Percentiles rank a stretch among this genome's conserved stretches.
Evolutionary conservation across 2,888 invertebrate genomes (phyloP).

Genomic region (Acrobasis consociella): DNA sequence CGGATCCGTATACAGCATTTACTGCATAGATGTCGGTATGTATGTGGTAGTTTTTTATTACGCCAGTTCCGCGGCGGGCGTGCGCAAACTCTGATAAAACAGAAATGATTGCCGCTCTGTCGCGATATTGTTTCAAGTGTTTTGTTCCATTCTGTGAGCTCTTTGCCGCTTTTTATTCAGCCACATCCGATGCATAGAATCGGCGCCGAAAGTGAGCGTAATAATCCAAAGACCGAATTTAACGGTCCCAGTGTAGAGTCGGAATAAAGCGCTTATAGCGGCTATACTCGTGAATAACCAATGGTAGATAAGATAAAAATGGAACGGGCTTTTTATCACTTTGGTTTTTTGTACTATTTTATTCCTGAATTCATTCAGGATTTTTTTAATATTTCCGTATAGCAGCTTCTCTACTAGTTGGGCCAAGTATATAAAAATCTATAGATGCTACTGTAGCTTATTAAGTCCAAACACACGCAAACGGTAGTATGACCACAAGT

Average conservation of each 20-base stretch:
- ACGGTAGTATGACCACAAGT: no score
- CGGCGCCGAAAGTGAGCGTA: background rate
- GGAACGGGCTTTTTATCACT: no score
- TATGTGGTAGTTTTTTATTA: conserved; percentile 76
- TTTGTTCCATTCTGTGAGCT: conserved; percentile 69
- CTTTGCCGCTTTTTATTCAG: conserved; percentile 64
- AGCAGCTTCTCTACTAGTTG: no score
- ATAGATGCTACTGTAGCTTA: no score
- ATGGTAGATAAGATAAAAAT: background rate
- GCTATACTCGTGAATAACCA: background rate
- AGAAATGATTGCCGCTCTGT: conserved; percentile 78
- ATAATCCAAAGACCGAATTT: no score
- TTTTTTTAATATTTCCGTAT: no score
- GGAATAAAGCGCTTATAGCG: background rate
- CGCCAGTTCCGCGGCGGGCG: conserved; percentile 70
- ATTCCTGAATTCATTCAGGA: no score
- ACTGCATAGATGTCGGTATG: conserved; percentile 35
- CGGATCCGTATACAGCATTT: conserved; percentile 34
- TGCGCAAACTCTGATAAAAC: conserved; percentile 81
- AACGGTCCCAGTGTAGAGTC: no score
- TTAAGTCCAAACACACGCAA: no score
- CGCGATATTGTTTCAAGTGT: conserved; percentile 78
- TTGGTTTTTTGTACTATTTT: no score
- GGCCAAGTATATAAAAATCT: no score
- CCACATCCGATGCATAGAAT: conserved; percentile 51